Evolutionary conservation across 2,888 invertebrate species (phyloP), one percentile per base, ranked within the genome.

Genomic region (Drosophila ezoana): DNA sequence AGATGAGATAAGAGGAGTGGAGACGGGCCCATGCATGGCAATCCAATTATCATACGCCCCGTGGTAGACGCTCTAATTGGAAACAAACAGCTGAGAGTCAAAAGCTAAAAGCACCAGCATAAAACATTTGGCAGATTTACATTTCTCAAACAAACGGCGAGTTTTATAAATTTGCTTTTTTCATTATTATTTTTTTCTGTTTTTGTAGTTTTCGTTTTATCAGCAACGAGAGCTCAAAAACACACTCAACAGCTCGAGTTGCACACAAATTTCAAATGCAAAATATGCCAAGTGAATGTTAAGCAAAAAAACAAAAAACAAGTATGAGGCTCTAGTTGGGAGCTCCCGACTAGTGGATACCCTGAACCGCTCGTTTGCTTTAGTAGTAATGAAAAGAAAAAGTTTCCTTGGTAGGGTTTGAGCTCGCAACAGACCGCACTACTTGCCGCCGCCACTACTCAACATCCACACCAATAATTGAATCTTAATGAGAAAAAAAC

Each of bases 21-120:
- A 28, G 45, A 23, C n/a, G 35, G 18, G 41, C 18, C 18, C 82
- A 78, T 85, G 72, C 76, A 86, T 88, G 71, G 79, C 88, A 79
- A 83, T 88, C 89, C 88, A 88, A 83, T 88, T 83, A 88, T 86
- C 83, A 85, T 79, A 72, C 87, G 69, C 74, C 83, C 74, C 80
- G 67, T 81, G 81, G 82, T 78, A 60, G 69, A 56, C 47, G 66
- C 75, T 74, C 83, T 83, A 83, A 83, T 83, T 83, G 83, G 88
- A 88, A 88, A 82, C 83, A 83, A 83, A 83, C 87, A 83, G 80
- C 83, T 79, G 77, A 70, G 69, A 76, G 70, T 85, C 83, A 76
- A 82, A 85, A 85, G 82, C 53, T 68, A 60, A 81, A 65, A 81
- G 62, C 41, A 43, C 57, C 57, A 68, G 54, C 58, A 68, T 53